Evolutionary conservation across 2,797 vertebrate genomes (phyloP).

Genomic region (Scarus forsteni): DNA sequence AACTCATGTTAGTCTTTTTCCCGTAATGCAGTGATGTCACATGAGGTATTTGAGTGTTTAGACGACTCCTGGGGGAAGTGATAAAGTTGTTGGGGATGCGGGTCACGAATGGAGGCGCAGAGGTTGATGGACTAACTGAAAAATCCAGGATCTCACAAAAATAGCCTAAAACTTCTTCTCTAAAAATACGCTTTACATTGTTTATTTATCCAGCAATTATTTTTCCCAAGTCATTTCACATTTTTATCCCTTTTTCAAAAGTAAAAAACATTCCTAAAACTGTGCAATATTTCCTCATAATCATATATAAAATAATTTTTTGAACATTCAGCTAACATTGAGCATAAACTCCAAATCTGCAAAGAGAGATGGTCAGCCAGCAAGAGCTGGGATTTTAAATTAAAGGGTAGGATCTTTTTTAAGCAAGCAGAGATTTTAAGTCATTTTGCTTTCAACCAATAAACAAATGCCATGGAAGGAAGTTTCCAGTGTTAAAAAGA

Average conservation of each 20-base stretch:
- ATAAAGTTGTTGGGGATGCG: constrained; percentile 32
- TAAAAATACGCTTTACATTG: constrained; percentile 70
- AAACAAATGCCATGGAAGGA: constrained; percentile 13
- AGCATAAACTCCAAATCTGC: constrained; percentile 53
- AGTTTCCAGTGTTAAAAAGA: constrained; percentile 7
- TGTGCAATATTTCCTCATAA: constrained; percentile 67
- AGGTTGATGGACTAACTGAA: constrained; percentile 45
- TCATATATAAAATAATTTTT: constrained; percentile 72
- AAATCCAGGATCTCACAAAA: constrained; percentile 56
- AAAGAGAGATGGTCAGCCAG: constrained; percentile 10
- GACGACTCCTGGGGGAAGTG: constrained; percentile 29
- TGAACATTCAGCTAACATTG: constrained; percentile 57
- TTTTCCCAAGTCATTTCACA: constrained; percentile 29
- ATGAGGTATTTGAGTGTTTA: constrained; percentile 48
- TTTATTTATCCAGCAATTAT: constrained; percentile 63
- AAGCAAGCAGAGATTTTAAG: constrained; percentile 19
- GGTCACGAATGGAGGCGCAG: constrained; percentile 44
- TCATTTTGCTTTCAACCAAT: constrained; percentile 7
- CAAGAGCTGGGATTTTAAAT: constrained; percentile 22
- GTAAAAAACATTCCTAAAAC: constrained; percentile 48
- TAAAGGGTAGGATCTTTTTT: constrained; percentile 50
- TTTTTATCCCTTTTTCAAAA: constrained; percentile 54
- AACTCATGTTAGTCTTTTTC: neutral
- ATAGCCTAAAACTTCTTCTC: constrained; percentile 21
- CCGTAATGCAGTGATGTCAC: constrained; percentile 10